Evolutionary conservation across 2,888 invertebrate genomes (phyloP), one percentile per base, ranked within the genome.

Genomic region (Drosophila koepferae): DNA sequence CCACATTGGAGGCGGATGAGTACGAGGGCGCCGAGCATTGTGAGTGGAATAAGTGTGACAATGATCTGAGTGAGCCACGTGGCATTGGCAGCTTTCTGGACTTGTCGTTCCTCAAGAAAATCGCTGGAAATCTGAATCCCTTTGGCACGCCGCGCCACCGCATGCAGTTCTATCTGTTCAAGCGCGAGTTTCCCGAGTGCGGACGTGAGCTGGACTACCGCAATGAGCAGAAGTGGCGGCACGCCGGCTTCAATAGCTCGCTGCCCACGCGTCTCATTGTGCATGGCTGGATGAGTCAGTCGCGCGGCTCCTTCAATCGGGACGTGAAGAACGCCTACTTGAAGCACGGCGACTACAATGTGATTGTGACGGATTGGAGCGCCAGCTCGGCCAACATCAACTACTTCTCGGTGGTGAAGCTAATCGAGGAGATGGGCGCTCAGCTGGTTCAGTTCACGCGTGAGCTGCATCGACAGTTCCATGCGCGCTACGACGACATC

Each of bases 271-370:
- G 91, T 36, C 77, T 92, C 44, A 82, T 92, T 53, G 81, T 92
- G 2, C 92, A 92, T 51, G 92, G 92, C 18, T 92, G 92, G 92
- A 91, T 91, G 89, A 91, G 91, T 65, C 90, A 90, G 60, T 86
- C 86, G 18, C 87, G 86, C 2, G 90, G 91, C 2, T 88, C 90
- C 3, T 90, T 91, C 56, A 92, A 92, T 70, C 73, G 86, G 14
- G 90, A 89, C 20, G 76, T 92, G 20, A 91, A 91, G 65, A 81
- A 91, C 43, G 91, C 91, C 9, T 92, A 92, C 28, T 66, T 92
- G 3, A 77, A 77, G 40, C 82, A 84, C 4, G 82, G 83, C 6
- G 74, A 81, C 18, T 92, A 78, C 54, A 92, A 92, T 70, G 82
- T 92, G 6, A 91, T 93, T 18, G 80, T 92, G 2, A 83, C 89